phyloP scores from a whole-genome alignment of 1,140 invertebrate species.

The Microplitis demolitor region DNA sequence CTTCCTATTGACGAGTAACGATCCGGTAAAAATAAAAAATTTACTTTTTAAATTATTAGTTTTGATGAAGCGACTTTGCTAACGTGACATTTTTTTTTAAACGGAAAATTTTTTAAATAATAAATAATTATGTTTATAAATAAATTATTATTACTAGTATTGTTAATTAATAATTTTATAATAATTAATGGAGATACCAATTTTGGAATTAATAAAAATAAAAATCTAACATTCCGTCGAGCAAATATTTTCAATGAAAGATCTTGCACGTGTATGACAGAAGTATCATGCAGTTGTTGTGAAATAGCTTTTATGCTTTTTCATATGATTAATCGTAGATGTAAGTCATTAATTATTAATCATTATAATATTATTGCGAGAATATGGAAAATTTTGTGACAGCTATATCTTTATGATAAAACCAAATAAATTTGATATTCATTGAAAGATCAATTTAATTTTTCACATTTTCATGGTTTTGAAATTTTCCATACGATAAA shows the following conservation, averaged over 20 bases:
- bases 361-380: no score
- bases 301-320: constrained; percentile 42
- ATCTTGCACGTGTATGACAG: constrained; percentile 33
- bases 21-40: neutral
- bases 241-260: constrained; percentile 30
- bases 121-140: neutral
- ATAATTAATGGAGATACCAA: neutral
- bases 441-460: no score
- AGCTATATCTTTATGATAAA: no score
- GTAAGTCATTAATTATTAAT: neutral
- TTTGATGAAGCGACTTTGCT: neutral
- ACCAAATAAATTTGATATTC: no score
- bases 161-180: no score
- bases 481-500: no score
- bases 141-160: neutral
- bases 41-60: neutral
- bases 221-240: constrained; percentile 32
- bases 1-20: neutral
- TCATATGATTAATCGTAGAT: constrained; percentile 23
- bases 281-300: constrained; percentile 41
- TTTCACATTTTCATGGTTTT: no score
- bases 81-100: no score
- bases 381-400: no score
- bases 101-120: no score
- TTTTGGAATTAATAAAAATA: neutral